phyloP scores from a whole-genome alignment of 1,140 invertebrate species.

The Zaprionus taronus region DNA sequence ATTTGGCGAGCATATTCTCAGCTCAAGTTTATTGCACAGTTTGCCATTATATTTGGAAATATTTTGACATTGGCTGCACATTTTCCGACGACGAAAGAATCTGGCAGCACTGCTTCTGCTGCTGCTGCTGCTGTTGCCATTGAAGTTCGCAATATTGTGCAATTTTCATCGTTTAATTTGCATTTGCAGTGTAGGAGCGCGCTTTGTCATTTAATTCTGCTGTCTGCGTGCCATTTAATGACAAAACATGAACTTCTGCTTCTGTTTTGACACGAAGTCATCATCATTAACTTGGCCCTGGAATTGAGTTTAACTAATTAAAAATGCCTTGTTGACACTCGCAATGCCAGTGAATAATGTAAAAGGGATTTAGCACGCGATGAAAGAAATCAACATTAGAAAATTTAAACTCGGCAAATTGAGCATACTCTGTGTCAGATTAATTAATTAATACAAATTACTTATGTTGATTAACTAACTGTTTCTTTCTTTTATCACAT shows the following conservation, averaged over 20 bases:
- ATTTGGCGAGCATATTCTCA: slow-evolving; percentile 24
- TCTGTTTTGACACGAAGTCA: not conserved
- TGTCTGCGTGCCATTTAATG: slow-evolving; percentile 4
- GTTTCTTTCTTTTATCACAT: not conserved
- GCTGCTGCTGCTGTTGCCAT: not conserved
- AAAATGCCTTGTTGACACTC: slow-evolving; percentile 39
- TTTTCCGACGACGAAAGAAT: slow-evolving; percentile 1
- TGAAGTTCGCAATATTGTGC: slow-evolving; percentile 16
- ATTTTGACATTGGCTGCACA: slow-evolving; percentile 28
- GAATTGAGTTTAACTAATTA: slow-evolving; percentile 36
- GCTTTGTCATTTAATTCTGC: slow-evolving; percentile 20
- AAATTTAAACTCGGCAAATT: not conserved
- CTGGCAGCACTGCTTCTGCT: not conserved
- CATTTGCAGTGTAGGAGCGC: slow-evolving; percentile 16
- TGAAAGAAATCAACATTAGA: not conserved
- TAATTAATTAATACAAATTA: not conserved
- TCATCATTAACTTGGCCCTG: not conserved
- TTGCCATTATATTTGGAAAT: slow-evolving; percentile 44
- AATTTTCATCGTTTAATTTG: slow-evolving; percentile 50
- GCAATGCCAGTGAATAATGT: slow-evolving; percentile 15
- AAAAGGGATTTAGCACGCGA: slow-evolving; percentile 18
- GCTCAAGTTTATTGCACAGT: slow-evolving; percentile 43
- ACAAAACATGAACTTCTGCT: slow-evolving; percentile 20
- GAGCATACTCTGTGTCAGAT: not conserved
- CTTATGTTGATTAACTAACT: too few relatives aligned